phyloP scores from a whole-genome alignment of 2,113 vertebrate genomes.

The Callorhinus ursinus region DNA sequence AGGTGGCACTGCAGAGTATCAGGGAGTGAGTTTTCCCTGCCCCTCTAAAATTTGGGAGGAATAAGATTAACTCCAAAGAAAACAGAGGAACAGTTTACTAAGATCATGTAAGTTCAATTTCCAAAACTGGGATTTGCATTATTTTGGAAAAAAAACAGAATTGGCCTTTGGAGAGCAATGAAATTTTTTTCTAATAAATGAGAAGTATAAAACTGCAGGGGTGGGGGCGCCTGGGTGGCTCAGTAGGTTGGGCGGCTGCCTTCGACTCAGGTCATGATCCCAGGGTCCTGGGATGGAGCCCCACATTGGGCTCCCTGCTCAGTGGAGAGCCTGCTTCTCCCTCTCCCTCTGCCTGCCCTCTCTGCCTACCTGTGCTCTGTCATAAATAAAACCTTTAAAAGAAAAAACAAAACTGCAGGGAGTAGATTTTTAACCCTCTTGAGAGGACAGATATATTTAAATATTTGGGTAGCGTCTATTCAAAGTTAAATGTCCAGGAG shows the following conservation, averaged over 20 bases:
- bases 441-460: background rate
- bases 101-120: background rate
- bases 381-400: too few species aligned
- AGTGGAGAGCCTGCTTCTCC: too few species aligned
- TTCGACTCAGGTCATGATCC: too few species aligned
- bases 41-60: background rate
- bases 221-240: too few species aligned
- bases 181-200: background rate
- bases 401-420: background rate
- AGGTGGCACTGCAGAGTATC: background rate
- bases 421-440: background rate
- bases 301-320: too few species aligned
- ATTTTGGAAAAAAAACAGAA: slow-evolving; percentile 28
- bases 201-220: background rate
- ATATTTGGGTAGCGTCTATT: background rate
- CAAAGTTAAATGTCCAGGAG: background rate
- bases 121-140: background rate
- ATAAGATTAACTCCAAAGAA: background rate
- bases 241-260: too few species aligned
- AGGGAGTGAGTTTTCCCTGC: background rate
- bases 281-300: too few species aligned
- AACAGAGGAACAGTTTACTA: background rate
- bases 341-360: too few species aligned
- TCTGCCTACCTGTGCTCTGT: too few species aligned
- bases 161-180: background rate